Evolutionary conservation across 1,140 invertebrate species (phyloP).

Genomic region (Ooceraea biroi): DNA sequence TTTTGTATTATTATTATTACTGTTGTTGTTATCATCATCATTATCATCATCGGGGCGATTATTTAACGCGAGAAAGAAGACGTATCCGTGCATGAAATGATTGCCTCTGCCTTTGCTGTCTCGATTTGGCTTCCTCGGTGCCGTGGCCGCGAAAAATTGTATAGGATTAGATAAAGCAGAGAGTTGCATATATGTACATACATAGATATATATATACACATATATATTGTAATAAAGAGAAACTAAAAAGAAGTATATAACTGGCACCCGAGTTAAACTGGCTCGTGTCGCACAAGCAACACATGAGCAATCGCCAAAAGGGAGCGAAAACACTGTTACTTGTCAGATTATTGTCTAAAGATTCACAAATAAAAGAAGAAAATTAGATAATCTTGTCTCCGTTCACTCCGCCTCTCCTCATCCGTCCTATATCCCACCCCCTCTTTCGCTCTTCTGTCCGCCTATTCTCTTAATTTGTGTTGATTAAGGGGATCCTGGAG

Average conservation of each 20-base stretch:
- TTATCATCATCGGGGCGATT: slow-evolving; percentile 51
- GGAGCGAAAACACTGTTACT: slow-evolving; percentile 80
- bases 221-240: slow-evolving; percentile 20
- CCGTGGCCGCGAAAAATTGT: slow-evolving; percentile 32
- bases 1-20: slow-evolving; percentile 15
- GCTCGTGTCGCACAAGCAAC: slow-evolving; percentile 58
- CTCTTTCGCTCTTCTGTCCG: background rate
- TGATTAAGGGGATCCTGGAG: too few species aligned
- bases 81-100: slow-evolving; percentile 65
- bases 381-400: slow-evolving; percentile 22
- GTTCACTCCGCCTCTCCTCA: slow-evolving; percentile 14
- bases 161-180: slow-evolving; percentile 46
- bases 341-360: slow-evolving; percentile 84
- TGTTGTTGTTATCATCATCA: slow-evolving; percentile 55
- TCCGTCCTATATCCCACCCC: slow-evolving; percentile 8
- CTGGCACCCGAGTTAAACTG: slow-evolving; percentile 18
- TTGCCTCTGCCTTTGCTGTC: slow-evolving; percentile 69
- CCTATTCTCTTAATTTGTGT: too few species aligned
- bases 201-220: slow-evolving; percentile 28
- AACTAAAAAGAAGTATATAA: slow-evolving; percentile 32
- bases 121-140: slow-evolving; percentile 41
- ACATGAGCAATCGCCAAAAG: slow-evolving; percentile 69
- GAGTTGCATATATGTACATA: background rate
- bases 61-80: slow-evolving; percentile 36
- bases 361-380: slow-evolving; percentile 80